phyloP scores from a whole-genome alignment of 2,888 invertebrate genomes.

The Ectemnius cavifrons region DNA sequence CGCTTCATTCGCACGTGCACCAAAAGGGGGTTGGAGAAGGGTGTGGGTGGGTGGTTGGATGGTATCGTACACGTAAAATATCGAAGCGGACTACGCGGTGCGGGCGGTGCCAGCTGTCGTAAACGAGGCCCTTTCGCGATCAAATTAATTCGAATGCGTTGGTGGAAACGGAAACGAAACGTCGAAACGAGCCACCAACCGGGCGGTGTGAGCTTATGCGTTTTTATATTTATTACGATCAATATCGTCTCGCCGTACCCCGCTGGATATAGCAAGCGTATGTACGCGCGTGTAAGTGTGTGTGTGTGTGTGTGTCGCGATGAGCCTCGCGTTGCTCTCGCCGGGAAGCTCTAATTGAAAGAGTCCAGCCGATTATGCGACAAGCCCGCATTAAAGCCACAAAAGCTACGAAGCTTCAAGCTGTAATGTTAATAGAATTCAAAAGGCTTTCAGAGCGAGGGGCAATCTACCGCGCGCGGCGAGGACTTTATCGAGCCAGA shows the following conservation, averaged over 20 bases:
- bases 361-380: constrained; percentile 7
- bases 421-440: constrained; percentile 6
- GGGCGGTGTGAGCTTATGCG: background rate
- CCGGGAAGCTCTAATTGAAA: constrained; percentile 2
- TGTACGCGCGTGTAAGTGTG: background rate
- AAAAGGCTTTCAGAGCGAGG: background rate
- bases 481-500: background rate
- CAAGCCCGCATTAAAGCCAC: constrained; percentile 6
- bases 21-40: too few species aligned
- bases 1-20: constrained; percentile 20
- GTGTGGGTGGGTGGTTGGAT: too few species aligned
- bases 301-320: background rate
- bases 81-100: constrained; percentile 4
- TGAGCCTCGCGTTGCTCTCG: background rate
- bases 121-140: constrained; percentile 20
- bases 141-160: constrained; percentile 13
- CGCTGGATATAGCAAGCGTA: constrained; percentile 17
- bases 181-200: background rate
- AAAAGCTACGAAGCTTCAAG: background rate
- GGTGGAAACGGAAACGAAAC: background rate
- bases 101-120: constrained; percentile 15
- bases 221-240: constrained; percentile 9
- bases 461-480: constrained; percentile 5
- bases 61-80: constrained; percentile 24
- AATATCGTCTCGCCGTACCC: background rate